A percentile compares a stretch with the other conserved stretches of the same genome.
Conservation (phyloP, 1,140 invertebrate genomes). For the Popillia japonica region DNA sequence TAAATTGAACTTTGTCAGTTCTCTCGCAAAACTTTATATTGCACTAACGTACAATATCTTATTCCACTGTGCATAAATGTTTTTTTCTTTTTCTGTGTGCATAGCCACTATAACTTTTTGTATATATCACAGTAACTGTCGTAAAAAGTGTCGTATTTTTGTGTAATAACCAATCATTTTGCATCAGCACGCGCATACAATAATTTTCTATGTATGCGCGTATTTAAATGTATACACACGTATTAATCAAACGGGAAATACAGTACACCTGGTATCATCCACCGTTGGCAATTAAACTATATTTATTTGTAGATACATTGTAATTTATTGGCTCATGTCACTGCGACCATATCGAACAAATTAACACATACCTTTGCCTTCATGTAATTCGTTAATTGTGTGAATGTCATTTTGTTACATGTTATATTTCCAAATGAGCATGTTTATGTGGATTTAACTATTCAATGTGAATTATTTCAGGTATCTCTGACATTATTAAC, state of each 20-base stretch:
- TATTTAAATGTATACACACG: not conserved
- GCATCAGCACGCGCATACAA: not conserved
- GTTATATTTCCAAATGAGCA: constrained; percentile 12
- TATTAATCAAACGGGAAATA: not conserved
- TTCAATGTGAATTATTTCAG: not conserved
- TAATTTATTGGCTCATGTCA: not conserved
- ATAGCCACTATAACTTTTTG: not conserved
- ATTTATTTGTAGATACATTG: not conserved
- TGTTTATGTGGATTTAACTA: not conserved
- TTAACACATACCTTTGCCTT: not conserved
- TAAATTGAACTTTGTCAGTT: not conserved
- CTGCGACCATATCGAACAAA: not conserved
- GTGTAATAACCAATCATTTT: not conserved
- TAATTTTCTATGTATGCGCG: not conserved
- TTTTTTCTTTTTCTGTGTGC: not conserved
- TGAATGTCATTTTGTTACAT: not conserved
- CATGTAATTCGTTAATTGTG: constrained; percentile 7
- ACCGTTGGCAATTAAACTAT: not conserved
- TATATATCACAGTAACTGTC: not conserved
- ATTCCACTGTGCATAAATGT: not conserved
- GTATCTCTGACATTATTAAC: not conserved
- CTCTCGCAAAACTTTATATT: not conserved
- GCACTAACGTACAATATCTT: not conserved
- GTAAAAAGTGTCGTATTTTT: not conserved
- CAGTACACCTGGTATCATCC: not conserved